These are phyloP conservation scores for Manis pentadactyla DNA, from an alignment of 2,797 vertebrate genomes.

Conservation along the genomic window DNA sequence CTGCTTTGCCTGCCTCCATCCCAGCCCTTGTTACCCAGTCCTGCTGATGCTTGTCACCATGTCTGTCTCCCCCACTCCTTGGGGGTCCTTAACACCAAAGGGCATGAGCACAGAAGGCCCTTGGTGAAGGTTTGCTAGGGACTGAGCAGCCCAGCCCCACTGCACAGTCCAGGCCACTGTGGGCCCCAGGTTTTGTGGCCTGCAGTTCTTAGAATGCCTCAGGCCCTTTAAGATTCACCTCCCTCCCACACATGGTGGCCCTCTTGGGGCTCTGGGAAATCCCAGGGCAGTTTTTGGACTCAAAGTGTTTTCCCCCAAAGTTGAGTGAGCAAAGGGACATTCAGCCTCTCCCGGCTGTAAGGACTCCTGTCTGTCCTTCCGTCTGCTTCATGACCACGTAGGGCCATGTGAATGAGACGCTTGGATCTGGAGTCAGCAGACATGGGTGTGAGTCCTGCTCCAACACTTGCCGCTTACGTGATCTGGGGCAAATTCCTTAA, in stretches of 20 bases:
- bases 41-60: background rate
- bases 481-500: background rate
- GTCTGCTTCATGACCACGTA: background rate
- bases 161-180: background rate
- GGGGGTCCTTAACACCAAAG: background rate
- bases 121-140: background rate
- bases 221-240: background rate
- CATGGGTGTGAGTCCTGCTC: background rate
- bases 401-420: background rate
- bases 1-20: background rate
- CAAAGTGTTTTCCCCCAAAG: background rate
- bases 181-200: background rate
- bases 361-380: background rate
- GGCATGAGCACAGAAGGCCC: fast-evolving
- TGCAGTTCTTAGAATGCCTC: background rate
- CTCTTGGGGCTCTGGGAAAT: constrained; percentile 38
- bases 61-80: fast-evolving
- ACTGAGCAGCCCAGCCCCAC: fast-evolving
- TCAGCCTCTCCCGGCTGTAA: background rate
- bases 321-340: background rate
- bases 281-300: background rate
- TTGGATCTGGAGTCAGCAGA: background rate
- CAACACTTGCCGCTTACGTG: background rate
- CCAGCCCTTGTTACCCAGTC: background rate
- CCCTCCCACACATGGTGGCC: background rate